A percentile compares a stretch with the other conserved stretches of the same genome.
These are phyloP conservation scores for Grammomys surdaster DNA, from an alignment of 2,113 vertebrate genomes.

Conservation along the genomic window DNA sequence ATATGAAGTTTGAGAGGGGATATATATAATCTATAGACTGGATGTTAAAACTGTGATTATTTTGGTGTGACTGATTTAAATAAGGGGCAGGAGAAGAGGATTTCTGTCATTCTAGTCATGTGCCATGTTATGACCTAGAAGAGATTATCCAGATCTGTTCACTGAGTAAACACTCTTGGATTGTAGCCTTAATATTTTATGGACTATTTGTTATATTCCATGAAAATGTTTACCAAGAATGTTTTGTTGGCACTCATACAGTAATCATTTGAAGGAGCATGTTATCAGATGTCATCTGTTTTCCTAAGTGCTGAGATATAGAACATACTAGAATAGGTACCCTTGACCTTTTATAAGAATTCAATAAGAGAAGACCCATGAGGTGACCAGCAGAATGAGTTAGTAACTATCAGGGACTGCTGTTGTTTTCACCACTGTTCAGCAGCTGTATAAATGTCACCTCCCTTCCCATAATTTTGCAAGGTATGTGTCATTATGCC, in stretches of 20 bases:
- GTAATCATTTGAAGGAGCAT: neutral
- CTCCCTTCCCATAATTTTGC: neutral
- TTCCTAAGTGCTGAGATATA: constrained; percentile 29
- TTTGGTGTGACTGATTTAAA: neutral
- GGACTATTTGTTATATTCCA: neutral
- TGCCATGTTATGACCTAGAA: neutral
- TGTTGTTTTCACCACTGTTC: neutral
- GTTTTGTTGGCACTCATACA: constrained; percentile 42
- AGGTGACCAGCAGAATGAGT: neutral
- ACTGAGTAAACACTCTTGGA: constrained; percentile 52
- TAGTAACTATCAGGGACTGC: neutral
- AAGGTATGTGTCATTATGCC: neutral
- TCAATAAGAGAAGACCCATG: constrained; percentile 18
- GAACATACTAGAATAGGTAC: constrained; percentile 32
- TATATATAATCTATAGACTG: neutral
- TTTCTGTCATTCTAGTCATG: neutral
- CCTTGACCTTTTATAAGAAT: neutral
- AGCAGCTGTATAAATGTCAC: neutral
- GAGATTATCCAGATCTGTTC: neutral
- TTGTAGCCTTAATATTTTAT: constrained; percentile 41
- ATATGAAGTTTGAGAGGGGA: constrained; percentile 31
- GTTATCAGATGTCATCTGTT: neutral
- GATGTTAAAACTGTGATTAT: neutral
- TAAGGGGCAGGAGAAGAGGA: neutral
- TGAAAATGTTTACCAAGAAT: constrained; percentile 18